Evolutionary conservation across 2,113 vertebrate genomes (phyloP), one percentile per base, ranked within the genome.

Genomic region (Calypte anna): DNA sequence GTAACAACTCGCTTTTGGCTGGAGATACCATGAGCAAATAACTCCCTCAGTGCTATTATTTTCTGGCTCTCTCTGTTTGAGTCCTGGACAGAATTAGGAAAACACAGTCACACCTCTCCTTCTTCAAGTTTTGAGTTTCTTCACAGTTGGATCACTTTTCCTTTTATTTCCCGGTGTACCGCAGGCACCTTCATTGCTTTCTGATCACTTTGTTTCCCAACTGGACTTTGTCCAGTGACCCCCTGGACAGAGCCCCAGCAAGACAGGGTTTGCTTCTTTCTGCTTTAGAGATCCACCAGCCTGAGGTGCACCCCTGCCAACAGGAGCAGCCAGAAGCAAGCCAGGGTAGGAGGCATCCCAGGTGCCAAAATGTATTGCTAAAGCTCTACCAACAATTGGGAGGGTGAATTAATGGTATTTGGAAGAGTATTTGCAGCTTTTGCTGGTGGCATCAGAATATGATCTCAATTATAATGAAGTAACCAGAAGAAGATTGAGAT

Each of bases 21-120:
- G 90, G 76, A 91, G 90, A 96, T 77, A 90, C 82, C 84, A 96
- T 96, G 96, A 97, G 96, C 96, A 97, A 96, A 95, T 93, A 94
- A 90, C 90, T 96, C 82, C 85, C 73, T 7, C n/a, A 77, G 59
- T 25, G 85, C 33, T 93, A 50, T 82, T 94, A 94, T 86, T 86
- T 91, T 61, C 82, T 91, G 82, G 18, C 76, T 51, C 30, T 18
- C 36, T 82, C n/a, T 44, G 31, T 64, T 68, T 33, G 59, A 91
- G 53, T 82, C 72, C 90, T 90, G 85, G 68, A 83, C 76, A 95
- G 80, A 96, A 94, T 93, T 96, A 94, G 58, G 80, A 88, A 72
- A 92, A 43, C 28, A 76, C 10, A 86, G 72, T 95, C 72, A 77
- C 69, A 94, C 68, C 93, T 96, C 87, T 84, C 14, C 59, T 88